phyloP scores from a whole-genome alignment of 2,113 vertebrate species.

The Cyphomyrus plagiostoma region DNA sequence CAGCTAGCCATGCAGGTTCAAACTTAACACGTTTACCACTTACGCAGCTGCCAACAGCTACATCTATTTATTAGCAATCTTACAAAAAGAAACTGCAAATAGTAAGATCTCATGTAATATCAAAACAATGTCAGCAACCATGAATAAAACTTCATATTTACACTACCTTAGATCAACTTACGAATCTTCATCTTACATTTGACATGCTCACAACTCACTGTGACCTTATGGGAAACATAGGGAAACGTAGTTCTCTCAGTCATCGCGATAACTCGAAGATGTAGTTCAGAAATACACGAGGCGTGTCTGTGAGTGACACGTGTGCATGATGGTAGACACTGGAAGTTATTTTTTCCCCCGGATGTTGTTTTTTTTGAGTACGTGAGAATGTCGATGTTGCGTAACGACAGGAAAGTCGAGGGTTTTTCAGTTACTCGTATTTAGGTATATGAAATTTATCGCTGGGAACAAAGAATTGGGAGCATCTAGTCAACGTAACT shows the following conservation, averaged over 20 bases:
- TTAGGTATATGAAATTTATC: not conserved
- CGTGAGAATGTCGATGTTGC: not conserved
- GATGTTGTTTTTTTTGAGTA: not conserved
- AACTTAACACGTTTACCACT: not conserved
- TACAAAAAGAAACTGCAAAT: not conserved
- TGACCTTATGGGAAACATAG: not conserved
- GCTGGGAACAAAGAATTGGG: not conserved
- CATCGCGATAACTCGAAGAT: not conserved
- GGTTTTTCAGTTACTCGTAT: not conserved
- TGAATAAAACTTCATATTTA: not conserved
- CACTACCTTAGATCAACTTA: not conserved
- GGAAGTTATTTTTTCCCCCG: not conserved
- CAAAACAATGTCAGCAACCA: not conserved
- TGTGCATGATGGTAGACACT: not conserved
- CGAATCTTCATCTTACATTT: not conserved
- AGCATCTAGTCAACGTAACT: not conserved
- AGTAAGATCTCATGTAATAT: not conserved
- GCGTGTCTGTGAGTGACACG: not conserved
- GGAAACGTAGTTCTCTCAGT: not conserved
- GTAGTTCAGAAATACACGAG: not conserved
- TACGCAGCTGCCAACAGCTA: not conserved
- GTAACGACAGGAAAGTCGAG: not conserved
- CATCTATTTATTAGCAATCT: not conserved
- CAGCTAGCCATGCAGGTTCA: not conserved
- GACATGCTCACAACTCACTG: not conserved